Percentiles rank a stretch among this genome's conserved stretches.
phyloP scores from a whole-genome alignment of 2,797 vertebrate genomes.

The Syndactyla subalaris region DNA sequence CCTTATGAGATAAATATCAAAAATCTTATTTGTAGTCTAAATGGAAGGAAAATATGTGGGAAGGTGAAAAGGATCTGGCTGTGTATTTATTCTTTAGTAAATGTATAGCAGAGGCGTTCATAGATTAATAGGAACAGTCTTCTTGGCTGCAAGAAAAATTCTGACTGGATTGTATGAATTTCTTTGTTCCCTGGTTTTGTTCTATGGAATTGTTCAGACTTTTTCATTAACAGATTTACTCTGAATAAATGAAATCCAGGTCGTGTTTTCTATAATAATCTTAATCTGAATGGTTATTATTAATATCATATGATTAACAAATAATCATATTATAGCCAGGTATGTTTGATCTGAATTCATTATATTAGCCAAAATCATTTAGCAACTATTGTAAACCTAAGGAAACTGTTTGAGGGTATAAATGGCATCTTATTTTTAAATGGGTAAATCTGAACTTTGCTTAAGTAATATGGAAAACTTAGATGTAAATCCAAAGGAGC shows the following conservation, averaged over 20 bases:
- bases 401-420: background rate
- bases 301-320: background rate
- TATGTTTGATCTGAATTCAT: background rate
- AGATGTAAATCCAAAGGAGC: background rate
- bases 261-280: background rate
- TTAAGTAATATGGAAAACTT: background rate
- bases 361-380: background rate
- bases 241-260: background rate
- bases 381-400: background rate
- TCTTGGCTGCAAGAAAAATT: background rate
- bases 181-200: background rate
- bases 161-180: background rate
- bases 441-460: background rate
- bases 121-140: background rate
- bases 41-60: background rate
- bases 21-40: background rate
- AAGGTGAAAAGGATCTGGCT: background rate
- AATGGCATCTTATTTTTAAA: background rate
- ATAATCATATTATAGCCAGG: background rate
- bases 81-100: background rate
- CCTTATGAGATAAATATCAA: background rate
- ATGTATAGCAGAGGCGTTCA: background rate
- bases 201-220: background rate
- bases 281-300: background rate
- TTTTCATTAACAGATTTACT: background rate